Percentiles rank a stretch among this genome's conserved stretches.
phyloP scores from a whole-genome alignment of 2,888 invertebrate genomes.

The Shargacucullia verbasci region DNA sequence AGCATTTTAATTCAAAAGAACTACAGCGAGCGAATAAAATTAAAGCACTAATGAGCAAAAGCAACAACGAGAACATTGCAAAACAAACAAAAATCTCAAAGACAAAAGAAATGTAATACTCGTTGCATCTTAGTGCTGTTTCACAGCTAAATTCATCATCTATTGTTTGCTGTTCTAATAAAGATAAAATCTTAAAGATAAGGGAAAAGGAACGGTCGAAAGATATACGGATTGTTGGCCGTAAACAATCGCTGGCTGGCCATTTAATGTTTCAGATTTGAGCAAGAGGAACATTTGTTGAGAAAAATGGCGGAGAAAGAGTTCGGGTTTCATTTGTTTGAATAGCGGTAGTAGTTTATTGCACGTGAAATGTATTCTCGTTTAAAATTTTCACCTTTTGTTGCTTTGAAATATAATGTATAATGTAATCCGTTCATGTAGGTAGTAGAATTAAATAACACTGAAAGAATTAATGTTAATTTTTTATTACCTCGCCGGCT shows the following conservation, averaged over 20 bases:
- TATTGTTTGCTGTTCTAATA: conserved; percentile 43
- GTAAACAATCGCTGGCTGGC: conserved; percentile 46
- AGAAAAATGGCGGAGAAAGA: conserved; percentile 27
- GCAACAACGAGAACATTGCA: background rate
- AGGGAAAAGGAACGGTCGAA: conserved; percentile 40
- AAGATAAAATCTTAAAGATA: conserved; percentile 57
- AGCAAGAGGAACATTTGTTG: conserved; percentile 44
- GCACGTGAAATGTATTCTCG: conserved; percentile 7
- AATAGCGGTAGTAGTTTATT: conserved; percentile 8
- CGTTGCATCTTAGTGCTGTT: conserved; percentile 33
- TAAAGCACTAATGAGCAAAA: conserved; percentile 23
- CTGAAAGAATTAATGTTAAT: too few species aligned
- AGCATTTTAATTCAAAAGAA: too few species aligned
- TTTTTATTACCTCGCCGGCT: too few species aligned
- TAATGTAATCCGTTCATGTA: too few species aligned
- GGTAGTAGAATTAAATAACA: too few species aligned
- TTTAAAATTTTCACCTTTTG: background rate
- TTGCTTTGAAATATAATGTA: too few species aligned
- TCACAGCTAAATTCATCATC: conserved; percentile 46
- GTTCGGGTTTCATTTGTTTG: conserved; percentile 21
- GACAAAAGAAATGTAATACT: conserved; percentile 19
- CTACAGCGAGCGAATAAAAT: conserved; percentile 4
- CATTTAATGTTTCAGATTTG: conserved; percentile 50
- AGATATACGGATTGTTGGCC: conserved; percentile 48
- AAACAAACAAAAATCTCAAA: conserved; percentile 4